Percentiles rank a stretch among this genome's conserved stretches.
phyloP scores from a whole-genome alignment of 2,797 vertebrate genomes.

The Serranus cabrilla region DNA sequence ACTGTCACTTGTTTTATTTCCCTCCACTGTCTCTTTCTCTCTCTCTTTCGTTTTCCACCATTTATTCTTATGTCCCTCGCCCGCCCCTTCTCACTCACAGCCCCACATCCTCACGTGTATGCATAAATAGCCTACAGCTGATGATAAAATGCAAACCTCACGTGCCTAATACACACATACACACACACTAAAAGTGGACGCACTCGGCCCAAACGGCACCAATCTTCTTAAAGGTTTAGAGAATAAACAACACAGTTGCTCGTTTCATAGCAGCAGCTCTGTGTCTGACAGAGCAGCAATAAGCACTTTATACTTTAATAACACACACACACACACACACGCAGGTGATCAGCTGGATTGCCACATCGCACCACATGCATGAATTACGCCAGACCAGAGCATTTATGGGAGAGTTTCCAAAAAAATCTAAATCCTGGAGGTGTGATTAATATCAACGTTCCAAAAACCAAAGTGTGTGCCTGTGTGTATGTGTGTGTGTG shows the following conservation, averaged over 20 bases:
- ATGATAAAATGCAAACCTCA: constrained; percentile 70
- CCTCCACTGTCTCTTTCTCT: constrained; percentile 7
- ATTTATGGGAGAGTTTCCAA: constrained; percentile 33
- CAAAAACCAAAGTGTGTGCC: constrained; percentile 9
- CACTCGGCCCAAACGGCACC: constrained; percentile 53
- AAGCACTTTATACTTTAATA: constrained; percentile 71
- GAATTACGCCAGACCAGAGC: constrained; percentile 54
- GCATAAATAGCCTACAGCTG: constrained; percentile 60
- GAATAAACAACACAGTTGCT: constrained; percentile 75
- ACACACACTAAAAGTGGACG: constrained; percentile 46
- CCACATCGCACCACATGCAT: constrained; percentile 54
- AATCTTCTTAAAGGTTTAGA: constrained; percentile 86
- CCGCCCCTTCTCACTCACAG: constrained; percentile 35
- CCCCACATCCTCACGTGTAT: constrained; percentile 63
- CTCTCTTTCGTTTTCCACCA: constrained; percentile 20
- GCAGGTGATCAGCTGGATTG: constrained; percentile 68
- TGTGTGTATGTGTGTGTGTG: constrained; percentile 12
- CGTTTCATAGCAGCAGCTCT: constrained; percentile 71
- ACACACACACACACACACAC: constrained; percentile 39
- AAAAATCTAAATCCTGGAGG: constrained; percentile 46
- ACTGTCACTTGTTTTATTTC: constrained; percentile 1
- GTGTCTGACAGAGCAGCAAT: constrained; percentile 54
- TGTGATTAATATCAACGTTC: constrained; percentile 52
- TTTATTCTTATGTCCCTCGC: constrained; percentile 23
- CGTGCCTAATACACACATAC: constrained; percentile 57